These are phyloP conservation scores for Ovibos moschatus DNA, from an alignment of 2,113 vertebrate species.

Conservation along the genomic window DNA sequence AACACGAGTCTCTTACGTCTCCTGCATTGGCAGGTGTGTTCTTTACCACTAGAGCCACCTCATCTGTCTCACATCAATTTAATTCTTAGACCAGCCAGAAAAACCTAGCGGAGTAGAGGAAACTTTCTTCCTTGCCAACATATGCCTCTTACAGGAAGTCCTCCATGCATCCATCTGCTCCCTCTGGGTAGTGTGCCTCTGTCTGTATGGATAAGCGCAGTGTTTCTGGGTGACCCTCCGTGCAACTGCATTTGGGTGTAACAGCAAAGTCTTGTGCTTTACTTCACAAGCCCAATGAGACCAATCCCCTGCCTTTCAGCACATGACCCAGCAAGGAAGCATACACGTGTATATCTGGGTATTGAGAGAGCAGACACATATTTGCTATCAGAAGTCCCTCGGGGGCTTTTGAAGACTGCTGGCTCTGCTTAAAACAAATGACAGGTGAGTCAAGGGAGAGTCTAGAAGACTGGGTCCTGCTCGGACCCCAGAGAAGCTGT, in stretches of 20 bases:
- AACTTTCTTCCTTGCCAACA: not conserved
- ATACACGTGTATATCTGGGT: rapidly evolving
- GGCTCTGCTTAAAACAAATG: not conserved
- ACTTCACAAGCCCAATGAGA: not conserved
- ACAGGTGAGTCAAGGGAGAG: not conserved
- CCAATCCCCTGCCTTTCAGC: not conserved
- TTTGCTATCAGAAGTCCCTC: not conserved
- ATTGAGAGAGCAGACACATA: too few relatives aligned
- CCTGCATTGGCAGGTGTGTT: not conserved
- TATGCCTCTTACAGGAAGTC: not conserved
- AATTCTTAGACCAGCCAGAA: not conserved
- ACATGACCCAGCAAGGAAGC: rapidly evolving
- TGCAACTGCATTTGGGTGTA: not conserved
- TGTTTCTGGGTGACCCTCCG: not conserved
- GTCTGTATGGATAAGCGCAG: not conserved
- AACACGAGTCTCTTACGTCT: not conserved
- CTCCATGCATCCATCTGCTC: not conserved
- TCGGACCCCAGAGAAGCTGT: not conserved
- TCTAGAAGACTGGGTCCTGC: not conserved
- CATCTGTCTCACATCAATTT: not conserved
- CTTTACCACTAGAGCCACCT: not conserved
- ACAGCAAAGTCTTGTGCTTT: not conserved
- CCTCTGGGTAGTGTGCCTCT: not conserved
- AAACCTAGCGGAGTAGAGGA: not conserved
- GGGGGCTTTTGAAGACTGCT: not conserved